phyloP scores from a whole-genome alignment of 2,113 vertebrate species.

The Rhabdomys dilectus region DNA sequence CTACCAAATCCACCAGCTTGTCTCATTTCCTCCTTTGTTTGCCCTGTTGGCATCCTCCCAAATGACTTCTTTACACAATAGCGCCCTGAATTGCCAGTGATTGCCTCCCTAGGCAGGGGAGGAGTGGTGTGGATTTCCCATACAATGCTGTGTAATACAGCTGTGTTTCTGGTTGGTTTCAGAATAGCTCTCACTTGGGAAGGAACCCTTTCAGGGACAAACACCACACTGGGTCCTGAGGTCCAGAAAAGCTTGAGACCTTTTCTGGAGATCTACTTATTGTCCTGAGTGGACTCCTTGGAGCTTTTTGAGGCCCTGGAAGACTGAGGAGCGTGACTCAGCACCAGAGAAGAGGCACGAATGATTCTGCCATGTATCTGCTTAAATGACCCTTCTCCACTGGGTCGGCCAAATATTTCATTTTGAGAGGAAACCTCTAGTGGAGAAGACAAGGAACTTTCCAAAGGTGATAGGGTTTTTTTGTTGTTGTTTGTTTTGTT shows the following conservation, averaged over 20 bases:
- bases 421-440: background rate
- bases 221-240: background rate
- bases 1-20: background rate
- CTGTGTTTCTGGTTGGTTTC: slow-evolving; percentile 26
- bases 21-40: slow-evolving; percentile 32
- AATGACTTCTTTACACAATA: slow-evolving; percentile 46
- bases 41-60: slow-evolving; percentile 29
- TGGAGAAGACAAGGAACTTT: background rate
- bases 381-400: background rate
- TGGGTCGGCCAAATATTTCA: background rate
- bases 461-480: background rate
- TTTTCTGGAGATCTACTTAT: background rate
- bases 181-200: slow-evolving; percentile 36
- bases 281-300: background rate
- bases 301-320: background rate
- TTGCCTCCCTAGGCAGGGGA: slow-evolving; percentile 21
- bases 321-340: fast-evolving
- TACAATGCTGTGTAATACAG: background rate
- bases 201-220: slow-evolving; percentile 20
- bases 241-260: background rate
- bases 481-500: background rate
- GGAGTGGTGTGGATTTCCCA: slow-evolving; percentile 62
- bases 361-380: background rate
- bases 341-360: background rate
- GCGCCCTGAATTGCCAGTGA: background rate